These are phyloP conservation scores for Hippocampus guttulatus DNA, from an alignment of 2,113 vertebrate species.

Conservation along the genomic window DNA sequence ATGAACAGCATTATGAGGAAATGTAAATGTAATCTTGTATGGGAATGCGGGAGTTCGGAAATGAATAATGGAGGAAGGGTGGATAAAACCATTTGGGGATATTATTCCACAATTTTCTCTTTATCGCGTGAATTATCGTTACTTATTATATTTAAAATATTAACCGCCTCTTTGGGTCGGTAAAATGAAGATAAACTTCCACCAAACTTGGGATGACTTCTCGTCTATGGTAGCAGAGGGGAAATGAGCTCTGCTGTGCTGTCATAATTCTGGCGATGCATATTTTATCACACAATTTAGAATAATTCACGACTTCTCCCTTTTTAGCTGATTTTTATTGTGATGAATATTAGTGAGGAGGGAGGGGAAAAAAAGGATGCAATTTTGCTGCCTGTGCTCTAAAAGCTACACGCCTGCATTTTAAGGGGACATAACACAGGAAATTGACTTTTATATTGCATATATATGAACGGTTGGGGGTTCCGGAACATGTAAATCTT, in stretches of 20 bases:
- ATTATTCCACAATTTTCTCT: neutral
- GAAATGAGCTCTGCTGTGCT: neutral
- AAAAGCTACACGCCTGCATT: neutral
- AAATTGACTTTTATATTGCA: neutral
- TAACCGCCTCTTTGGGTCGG: neutral
- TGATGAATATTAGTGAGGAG: neutral
- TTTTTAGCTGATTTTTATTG: neutral
- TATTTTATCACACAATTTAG: neutral
- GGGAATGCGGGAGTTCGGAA: neutral
- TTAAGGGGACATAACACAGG: neutral
- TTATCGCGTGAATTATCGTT: neutral
- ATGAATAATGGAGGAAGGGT: neutral
- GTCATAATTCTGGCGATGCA: neutral
- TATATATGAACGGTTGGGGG: neutral
- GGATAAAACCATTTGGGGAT: neutral
- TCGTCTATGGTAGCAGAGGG: neutral
- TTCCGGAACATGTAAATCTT: slow-evolving; percentile 21
- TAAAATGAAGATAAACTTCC: neutral
- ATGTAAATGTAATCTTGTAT: neutral
- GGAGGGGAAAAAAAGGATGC: neutral
- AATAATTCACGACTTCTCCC: slow-evolving; percentile 2
- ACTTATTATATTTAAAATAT: neutral
- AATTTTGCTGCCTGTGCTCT: neutral
- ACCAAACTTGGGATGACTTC: neutral
- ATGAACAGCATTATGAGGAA: neutral